Percentiles rank a stretch among this genome's conserved stretches.
phyloP scores from a whole-genome alignment of 2,888 invertebrate genomes.

The Theristus sp. region DNA sequence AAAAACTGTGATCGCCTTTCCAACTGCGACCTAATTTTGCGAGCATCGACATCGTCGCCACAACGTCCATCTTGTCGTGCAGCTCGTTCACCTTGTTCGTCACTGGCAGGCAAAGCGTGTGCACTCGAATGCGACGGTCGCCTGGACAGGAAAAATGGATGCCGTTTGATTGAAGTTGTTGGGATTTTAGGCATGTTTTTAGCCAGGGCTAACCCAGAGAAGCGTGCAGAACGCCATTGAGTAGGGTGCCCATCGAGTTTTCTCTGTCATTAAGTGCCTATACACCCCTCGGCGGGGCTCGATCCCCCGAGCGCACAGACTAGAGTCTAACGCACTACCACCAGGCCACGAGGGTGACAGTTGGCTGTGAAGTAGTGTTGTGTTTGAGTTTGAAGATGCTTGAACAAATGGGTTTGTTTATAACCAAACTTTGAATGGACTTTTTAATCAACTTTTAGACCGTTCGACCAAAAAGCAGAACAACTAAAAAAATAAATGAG shows the following conservation, averaged over 20 bases:
- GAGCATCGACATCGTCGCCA: slow-evolving; percentile 72
- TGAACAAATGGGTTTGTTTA: not conserved
- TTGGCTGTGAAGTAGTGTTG: too few species aligned
- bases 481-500: too few species aligned
- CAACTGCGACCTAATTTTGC: slow-evolving; percentile 81
- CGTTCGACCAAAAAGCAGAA: too few species aligned
- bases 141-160: slow-evolving; percentile 40
- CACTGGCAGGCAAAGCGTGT: slow-evolving; percentile 83
- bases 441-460: not conserved
- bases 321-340: too few species aligned
- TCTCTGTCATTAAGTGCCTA: not conserved
- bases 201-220: too few species aligned
- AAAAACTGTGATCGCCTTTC: too few species aligned
- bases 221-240: not conserved
- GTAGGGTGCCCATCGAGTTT: not conserved
- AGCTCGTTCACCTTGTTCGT: slow-evolving; percentile 64
- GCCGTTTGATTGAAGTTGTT: too few species aligned
- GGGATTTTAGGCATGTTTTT: too few species aligned
- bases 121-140: slow-evolving; percentile 86
- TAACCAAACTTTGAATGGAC: not conserved
- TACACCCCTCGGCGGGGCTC: not conserved
- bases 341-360: too few species aligned
- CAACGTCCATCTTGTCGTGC: slow-evolving; percentile 69
- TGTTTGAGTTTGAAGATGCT: too few species aligned
- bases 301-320: not conserved